Conservation (phyloP, 2,888 invertebrate genomes). For the Heteromurus nitidus region DNA sequence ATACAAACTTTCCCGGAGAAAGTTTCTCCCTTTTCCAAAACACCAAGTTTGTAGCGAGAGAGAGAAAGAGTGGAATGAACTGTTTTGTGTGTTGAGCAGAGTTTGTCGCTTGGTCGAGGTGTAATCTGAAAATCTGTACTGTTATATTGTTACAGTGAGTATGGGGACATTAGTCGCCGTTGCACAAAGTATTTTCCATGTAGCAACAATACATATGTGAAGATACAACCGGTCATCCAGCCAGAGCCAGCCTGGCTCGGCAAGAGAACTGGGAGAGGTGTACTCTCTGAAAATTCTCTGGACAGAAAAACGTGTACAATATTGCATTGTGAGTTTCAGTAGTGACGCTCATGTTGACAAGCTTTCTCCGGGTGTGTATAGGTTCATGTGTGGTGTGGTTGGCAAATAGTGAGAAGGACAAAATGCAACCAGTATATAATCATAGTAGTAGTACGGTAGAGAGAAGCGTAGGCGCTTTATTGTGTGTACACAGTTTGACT, state of each 20-base stretch:
- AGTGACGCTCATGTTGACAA: not conserved
- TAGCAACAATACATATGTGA: not conserved
- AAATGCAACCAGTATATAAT: too few relatives aligned
- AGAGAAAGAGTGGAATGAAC: not conserved
- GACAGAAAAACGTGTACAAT: too few relatives aligned
- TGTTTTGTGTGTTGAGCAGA: not conserved
- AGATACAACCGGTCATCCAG: not conserved
- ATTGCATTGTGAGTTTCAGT: constrained; percentile 30
- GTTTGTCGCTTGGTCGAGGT: not conserved
- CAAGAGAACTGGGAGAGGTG: constrained; percentile 36
- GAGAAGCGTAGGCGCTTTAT: too few relatives aligned
- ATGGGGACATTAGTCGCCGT: not conserved
- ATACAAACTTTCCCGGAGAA: not conserved
- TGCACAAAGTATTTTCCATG: not conserved
- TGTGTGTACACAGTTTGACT: too few relatives aligned
- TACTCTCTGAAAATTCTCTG: too few relatives aligned
- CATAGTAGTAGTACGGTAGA: too few relatives aligned
- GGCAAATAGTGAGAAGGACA: too few relatives aligned
- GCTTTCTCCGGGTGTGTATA: not conserved
- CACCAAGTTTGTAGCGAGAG: not conserved
- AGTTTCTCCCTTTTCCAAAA: not conserved
- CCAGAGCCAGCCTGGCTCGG: constrained; percentile 13
- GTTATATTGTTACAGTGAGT: not conserved
- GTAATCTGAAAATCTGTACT: not conserved
- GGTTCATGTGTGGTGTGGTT: too few relatives aligned